Base-by-base conservation (phyloP, 2,888 invertebrate genomes). In the Acleris holmiana region DNA sequence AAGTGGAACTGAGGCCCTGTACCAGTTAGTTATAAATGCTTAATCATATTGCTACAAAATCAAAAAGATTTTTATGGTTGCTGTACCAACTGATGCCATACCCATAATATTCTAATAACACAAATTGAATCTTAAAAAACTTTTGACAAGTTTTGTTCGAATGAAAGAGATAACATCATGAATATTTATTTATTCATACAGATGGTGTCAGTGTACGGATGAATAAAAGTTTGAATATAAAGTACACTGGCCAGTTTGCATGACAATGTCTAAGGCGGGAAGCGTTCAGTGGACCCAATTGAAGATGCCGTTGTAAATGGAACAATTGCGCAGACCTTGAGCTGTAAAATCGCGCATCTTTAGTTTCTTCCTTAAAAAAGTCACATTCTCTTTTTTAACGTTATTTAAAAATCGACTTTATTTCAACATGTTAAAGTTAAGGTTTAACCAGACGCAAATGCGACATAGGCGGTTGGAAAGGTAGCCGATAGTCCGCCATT, bases 251-350 rank as follows among this genome's bases (percentile, higher is more conserved):
- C 50, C 54, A 49, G 53, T 64, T 64, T 49, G 59, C 58, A 64
- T 48, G 63, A 59, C 64, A 49, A 62, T 54, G 40, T 59, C 53
- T 48, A 51, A 53, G 47, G 19, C 21, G 49, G 41, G 13, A 51
- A 51, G 56, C 56, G 50, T 35, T 62, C 63, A 60, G 67, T 47
- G 68, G 70, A 61, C 35, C 49, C 71, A 70, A 71, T 76, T 76
- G 72, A 69, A 73, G 73, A 76, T 68, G 73, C 72, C 71, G 68
- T 69, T 69, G 74, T 67, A 73, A 79, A 78, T 74, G 75, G 74
- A 74, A 80, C 82, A 82, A 82, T 80, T 73, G 78, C 66, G 67
- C 68, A 64, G 76, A 75, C 77, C 77, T 82, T 82, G 80, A 74
- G 78, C 69, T 70, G 67, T 74, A 67, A 75, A 77, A 75, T 78